Conservation (phyloP, 2,797 vertebrate species). For the Cyprinella venusta region DNA sequence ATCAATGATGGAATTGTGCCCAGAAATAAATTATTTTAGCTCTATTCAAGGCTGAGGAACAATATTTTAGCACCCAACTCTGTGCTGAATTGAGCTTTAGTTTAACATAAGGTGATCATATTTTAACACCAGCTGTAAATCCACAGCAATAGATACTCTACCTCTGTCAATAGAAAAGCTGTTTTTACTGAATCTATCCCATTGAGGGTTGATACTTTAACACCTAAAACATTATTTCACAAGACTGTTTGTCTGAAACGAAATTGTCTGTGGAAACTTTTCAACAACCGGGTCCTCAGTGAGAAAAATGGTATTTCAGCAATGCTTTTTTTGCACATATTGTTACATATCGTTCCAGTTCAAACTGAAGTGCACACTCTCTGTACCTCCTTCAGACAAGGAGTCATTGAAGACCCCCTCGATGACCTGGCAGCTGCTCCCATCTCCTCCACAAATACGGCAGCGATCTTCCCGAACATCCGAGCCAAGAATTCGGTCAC, state of each 20-base stretch:
- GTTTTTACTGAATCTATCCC: constrained; percentile 38
- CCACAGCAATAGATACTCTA: constrained; percentile 8
- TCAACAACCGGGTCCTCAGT: neutral
- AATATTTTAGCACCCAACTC: constrained; percentile 18
- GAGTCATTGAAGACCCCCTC: constrained; percentile 92
- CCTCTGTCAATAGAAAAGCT: constrained; percentile 21
- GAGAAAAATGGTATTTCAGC: constrained; percentile 24
- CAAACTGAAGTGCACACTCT: constrained; percentile 13
- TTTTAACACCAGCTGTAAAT: constrained; percentile 50
- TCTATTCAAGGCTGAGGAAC: constrained; percentile 26
- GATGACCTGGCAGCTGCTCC: constrained; percentile 89
- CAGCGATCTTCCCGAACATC: constrained; percentile 94
- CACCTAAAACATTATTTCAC: constrained; percentile 36
- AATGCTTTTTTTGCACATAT: constrained; percentile 13
- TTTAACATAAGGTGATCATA: constrained; percentile 2
- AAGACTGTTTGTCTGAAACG: constrained; percentile 25
- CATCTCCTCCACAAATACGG: constrained; percentile 90
- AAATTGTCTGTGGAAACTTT: constrained; percentile 25
- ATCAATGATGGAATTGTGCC: constrained; percentile 1
- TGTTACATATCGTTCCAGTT: constrained; percentile 27
- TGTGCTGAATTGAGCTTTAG: neutral
- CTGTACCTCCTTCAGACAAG: constrained; percentile 86
- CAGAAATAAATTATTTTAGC: constrained; percentile 4
- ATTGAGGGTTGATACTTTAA: constrained; percentile 12
- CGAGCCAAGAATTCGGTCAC: constrained; percentile 91